These are phyloP conservation scores for Drosophila helvetica DNA, from an alignment of 2,888 invertebrate genomes.

Conservation along the genomic window DNA sequence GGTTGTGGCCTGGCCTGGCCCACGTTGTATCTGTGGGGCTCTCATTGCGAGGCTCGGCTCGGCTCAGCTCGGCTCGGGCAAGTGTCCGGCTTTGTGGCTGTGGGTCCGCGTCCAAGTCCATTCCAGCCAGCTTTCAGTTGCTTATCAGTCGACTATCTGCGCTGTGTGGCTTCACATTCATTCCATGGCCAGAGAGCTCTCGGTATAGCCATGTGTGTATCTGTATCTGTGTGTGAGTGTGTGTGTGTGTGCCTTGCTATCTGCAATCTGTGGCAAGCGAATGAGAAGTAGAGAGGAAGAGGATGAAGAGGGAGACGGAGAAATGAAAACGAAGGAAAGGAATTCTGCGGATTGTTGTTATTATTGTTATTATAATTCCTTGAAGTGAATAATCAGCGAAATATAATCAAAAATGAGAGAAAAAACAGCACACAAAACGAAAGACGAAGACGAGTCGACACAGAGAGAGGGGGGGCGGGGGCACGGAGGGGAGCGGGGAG, in stretches of 20 bases:
- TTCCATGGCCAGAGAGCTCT: conserved; percentile 60
- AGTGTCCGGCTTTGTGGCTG: conserved; percentile 11
- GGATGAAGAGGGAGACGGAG: conserved; percentile 42
- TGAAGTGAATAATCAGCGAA: conserved; percentile 83
- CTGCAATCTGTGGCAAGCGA: conserved; percentile 77
- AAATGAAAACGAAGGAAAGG: conserved; percentile 72
- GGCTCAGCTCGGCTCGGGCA: conserved; percentile 3
- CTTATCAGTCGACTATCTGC: conserved; percentile 81
- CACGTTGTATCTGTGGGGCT: conserved; percentile 8
- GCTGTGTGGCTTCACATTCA: conserved; percentile 83
- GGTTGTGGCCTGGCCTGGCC: conserved; percentile 19
- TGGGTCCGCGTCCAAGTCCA: conserved; percentile 44
- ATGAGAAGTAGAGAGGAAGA: conserved; percentile 53
- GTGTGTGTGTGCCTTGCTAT: conserved; percentile 69
- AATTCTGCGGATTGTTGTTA: conserved; percentile 83
- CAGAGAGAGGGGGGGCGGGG: conserved; percentile 13
- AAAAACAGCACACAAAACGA: conserved; percentile 33
- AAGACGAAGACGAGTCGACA: conserved; percentile 34
- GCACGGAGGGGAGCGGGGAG: not conserved
- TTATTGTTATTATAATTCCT: conserved; percentile 83
- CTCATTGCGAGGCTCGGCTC: not conserved
- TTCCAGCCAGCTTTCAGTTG: conserved; percentile 71
- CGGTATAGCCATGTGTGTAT: conserved; percentile 31
- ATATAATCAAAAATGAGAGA: conserved; percentile 81
- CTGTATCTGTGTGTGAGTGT: conserved; percentile 43